phyloP scores from a whole-genome alignment of 2,888 invertebrate species.

The Nomada goodeniana region DNA sequence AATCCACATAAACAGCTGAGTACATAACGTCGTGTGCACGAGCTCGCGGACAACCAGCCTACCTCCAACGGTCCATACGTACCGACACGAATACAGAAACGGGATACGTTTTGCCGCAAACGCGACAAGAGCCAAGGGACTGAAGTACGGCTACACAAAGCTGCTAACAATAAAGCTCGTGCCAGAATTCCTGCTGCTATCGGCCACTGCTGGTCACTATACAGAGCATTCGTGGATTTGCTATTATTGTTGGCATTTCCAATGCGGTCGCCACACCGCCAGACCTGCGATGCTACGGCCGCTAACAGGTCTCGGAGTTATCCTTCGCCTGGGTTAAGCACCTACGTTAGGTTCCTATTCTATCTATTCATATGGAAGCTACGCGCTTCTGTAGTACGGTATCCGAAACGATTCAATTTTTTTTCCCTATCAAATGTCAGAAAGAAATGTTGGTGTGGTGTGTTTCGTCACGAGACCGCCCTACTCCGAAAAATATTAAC shows the following conservation, averaged over 20 bases:
- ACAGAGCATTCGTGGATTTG: slow-evolving; percentile 58
- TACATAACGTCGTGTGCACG: slow-evolving; percentile 33
- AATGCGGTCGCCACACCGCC: slow-evolving; percentile 40
- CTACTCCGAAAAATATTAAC: too few species aligned
- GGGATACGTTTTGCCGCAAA: slow-evolving; percentile 43
- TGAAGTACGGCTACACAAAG: slow-evolving; percentile 36
- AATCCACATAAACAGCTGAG: background rate
- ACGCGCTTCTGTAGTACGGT: background rate
- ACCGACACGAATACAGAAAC: slow-evolving; percentile 1
- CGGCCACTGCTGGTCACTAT: slow-evolving; percentile 44
- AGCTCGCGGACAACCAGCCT: background rate
- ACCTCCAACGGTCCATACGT: background rate
- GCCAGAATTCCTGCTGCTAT: slow-evolving; percentile 37
- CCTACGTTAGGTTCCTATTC: too few species aligned
- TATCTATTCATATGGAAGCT: background rate
- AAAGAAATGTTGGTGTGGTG: too few species aligned
- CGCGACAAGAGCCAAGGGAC: slow-evolving; percentile 35
- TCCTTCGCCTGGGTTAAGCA: background rate
- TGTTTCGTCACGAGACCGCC: background rate
- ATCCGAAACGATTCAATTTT: too few species aligned
- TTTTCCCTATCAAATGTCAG: too few species aligned
- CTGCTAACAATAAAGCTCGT: slow-evolving; percentile 56
- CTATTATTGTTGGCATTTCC: slow-evolving; percentile 54
- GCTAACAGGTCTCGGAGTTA: slow-evolving; percentile 36
- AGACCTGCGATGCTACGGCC: slow-evolving; percentile 2